Evolutionary conservation across 2,113 vertebrate species (phyloP).

Genomic region (Nesoenas mayeri): DNA sequence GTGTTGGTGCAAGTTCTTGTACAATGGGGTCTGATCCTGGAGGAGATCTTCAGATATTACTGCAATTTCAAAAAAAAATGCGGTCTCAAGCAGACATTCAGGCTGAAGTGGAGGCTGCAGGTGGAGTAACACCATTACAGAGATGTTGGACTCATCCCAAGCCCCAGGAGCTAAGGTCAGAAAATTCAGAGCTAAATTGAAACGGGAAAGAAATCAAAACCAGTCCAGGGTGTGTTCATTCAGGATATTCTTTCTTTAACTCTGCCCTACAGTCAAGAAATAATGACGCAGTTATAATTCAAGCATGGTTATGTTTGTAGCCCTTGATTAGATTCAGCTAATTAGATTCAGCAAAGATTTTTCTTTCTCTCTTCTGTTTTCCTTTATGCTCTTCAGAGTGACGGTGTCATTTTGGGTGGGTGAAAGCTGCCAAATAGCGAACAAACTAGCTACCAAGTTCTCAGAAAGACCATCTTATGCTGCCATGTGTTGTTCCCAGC

Average conservation of each 20-base stretch:
- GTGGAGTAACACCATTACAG: slow-evolving; percentile 47
- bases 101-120: slow-evolving; percentile 30
- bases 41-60: background rate
- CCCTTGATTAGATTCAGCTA: slow-evolving; percentile 63
- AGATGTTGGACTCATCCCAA: slow-evolving; percentile 54
- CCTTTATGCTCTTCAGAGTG: background rate
- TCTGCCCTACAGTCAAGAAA: slow-evolving; percentile 65
- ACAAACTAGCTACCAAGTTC: background rate
- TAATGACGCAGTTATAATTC: slow-evolving; percentile 43
- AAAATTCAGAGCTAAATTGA: slow-evolving; percentile 43
- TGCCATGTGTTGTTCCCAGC: background rate
- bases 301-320: slow-evolving; percentile 26
- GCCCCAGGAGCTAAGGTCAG: slow-evolving; percentile 55
- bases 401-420: background rate
- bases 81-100: background rate
- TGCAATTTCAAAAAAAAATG: background rate
- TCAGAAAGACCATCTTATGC: background rate
- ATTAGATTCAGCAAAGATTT: slow-evolving; percentile 47
- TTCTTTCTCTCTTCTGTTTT: slow-evolving; percentile 42
- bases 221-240: slow-evolving; percentile 51
- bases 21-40: background rate
- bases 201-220: slow-evolving; percentile 50
- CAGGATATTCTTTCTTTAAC: slow-evolving; percentile 59
- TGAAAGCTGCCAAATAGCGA: slow-evolving; percentile 21
- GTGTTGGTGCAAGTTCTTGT: background rate